Evolutionary conservation across 2,888 invertebrate genomes (phyloP), one percentile per base, ranked within the genome.

Genomic region (Catocala fraxini): DNA sequence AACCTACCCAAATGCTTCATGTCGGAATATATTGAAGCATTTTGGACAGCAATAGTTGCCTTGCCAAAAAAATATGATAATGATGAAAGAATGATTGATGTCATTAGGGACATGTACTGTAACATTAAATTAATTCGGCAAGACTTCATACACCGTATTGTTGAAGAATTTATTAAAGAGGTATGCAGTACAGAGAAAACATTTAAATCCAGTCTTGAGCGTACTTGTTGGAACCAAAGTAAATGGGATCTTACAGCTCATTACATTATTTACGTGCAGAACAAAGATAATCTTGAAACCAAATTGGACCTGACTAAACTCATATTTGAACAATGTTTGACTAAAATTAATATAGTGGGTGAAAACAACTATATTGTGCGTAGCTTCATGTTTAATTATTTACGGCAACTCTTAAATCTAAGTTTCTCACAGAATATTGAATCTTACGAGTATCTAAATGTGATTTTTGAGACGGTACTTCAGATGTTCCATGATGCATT

Each of bases 41-140:
- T 77, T 56, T 90, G 89, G 89, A 52, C 33, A 48, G 63, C 81
- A 9, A 74, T 89, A 0, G 72, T 69, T 13, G 77, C 74, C 11
- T 79, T 89, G 7, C 67, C 81, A n/a, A 68, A 78, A 13, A 83
- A 82, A 46, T 56, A 59, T 5, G 63, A 46, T 35, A 5, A 85
- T 85, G 63, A 57, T 81, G 4, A 41, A 56, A 13, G 77, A 5
- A 81, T 76, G 63, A 51, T 11, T 5, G 41, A n/a, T 9, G 59
- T 88, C 4, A 51, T 88, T 41, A 12, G 59, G 3, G 64, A 56
- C 45, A 83, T 89, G 3, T 59, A 56, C 59, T 35, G 35, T 0
- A 63, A 77, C 13, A 74, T 87, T 13, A 12, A 67, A 34, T 51
- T 69, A 3, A 55, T 88, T 7, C 71, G 80, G n/a, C 75, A 79